Base-by-base conservation (phyloP, 2,113 vertebrate genomes). In the Catharus fuscescens region DNA sequence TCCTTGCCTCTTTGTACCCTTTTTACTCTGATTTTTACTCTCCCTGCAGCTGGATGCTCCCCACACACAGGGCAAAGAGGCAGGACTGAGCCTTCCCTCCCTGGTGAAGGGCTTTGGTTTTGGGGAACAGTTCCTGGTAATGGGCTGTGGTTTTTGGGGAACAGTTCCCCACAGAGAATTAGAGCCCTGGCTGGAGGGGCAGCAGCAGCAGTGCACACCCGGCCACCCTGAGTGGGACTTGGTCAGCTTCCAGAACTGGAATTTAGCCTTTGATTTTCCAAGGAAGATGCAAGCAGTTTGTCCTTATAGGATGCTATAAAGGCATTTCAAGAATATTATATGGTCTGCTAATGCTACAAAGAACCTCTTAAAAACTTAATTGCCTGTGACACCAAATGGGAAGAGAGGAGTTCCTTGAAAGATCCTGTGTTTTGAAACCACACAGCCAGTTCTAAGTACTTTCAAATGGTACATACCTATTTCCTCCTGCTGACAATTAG, bases 301-400 rank as follows among this genome's bases (percentile, higher is more conserved):
- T 92, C 92, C 94, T 88, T 66, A 86, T 8, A 88, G 76, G 88
- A 93, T 93, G 71, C 79, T 74, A 60, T 90, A 86, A 95, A 96
- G 88, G 57, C 21, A 6, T 78, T 91, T 85, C 32, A 59, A 48
- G 74, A 92, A 83, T 88, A 86, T 94, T 80, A 83, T 92, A 80
- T 77, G 54, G 84, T 86, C 82, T 80, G 60, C 32, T 95, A 93
- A 77, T 91, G 88, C 76, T 86, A 17, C 92, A 92, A 79, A 90
- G 66, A 94, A 70, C 88, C 82, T 95, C 90, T 93, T 96, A 88
- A 92, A 94, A 94, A 83, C 84, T 85, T 91, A 95, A 96, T 92
- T 96, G 90, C 60, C 87, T 90, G 93, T 95, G 85, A 94, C 90
- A 95, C 85, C n/a, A 86, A 93, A 93, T 71, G 86, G 87, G 56